Evolutionary conservation across 2,113 vertebrate genomes (phyloP).

Genomic region (Marmota monax): DNA sequence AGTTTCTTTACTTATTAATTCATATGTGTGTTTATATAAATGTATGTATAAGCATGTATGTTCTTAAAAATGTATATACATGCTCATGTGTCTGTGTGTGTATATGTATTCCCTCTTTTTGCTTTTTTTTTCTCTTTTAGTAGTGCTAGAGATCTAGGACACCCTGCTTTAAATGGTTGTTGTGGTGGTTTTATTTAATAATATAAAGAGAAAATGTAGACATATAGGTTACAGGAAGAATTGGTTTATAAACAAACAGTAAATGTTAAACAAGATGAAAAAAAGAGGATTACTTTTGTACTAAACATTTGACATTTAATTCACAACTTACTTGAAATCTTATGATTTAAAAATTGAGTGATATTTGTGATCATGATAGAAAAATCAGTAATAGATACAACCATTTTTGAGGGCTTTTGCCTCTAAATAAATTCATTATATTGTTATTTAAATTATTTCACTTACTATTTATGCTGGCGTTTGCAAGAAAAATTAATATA

Average conservation of each 20-base stretch:
- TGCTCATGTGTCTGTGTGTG: too few species aligned
- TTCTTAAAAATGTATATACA: background rate
- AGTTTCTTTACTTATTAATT: background rate
- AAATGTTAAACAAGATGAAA: background rate
- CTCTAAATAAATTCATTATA: background rate
- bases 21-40: too few species aligned
- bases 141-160: background rate
- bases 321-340: background rate
- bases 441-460: background rate
- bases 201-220: background rate
- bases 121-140: background rate
- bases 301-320: background rate
- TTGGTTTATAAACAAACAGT: background rate
- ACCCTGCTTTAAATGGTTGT: background rate
- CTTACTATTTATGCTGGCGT: background rate
- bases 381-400: background rate
- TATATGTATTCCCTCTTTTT: background rate
- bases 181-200: too few species aligned
- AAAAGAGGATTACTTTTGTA: background rate
- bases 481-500: background rate
- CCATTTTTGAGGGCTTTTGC: background rate
- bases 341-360: background rate
- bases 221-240: background rate
- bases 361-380: background rate
- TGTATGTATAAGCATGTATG: background rate